phyloP scores from a whole-genome alignment of 2,113 vertebrate genomes.

The Nyctibius bracteatus region DNA sequence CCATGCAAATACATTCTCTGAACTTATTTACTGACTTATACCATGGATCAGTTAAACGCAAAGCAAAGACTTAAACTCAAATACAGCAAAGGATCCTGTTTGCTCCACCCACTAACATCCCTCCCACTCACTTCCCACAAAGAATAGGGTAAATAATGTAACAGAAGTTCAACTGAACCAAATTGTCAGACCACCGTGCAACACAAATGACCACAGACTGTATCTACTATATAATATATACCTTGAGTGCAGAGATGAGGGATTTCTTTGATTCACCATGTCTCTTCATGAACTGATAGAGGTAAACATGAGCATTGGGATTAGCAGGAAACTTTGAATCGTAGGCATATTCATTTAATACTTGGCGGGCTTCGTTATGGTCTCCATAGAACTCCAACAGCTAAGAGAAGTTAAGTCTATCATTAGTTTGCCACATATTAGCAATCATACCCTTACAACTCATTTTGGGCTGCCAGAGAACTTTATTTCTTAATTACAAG shows the following conservation, averaged over 20 bases:
- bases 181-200: accelerated
- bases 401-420: slow-evolving; percentile 61
- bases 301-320: slow-evolving; percentile 89
- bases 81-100: not conserved
- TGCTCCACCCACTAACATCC: not conserved
- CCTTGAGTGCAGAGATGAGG: slow-evolving; percentile 81
- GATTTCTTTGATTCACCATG: slow-evolving; percentile 67
- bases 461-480: not conserved
- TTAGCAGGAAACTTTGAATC: slow-evolving; percentile 85
- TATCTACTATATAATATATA: slow-evolving; percentile 13
- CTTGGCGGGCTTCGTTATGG: slow-evolving; percentile 68
- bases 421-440: not conserved
- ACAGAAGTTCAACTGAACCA: not conserved
- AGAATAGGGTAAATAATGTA: not conserved
- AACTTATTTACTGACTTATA: not conserved
- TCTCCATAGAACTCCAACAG: slow-evolving; percentile 88
- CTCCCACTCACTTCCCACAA: not conserved
- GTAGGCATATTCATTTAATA: slow-evolving; percentile 86
- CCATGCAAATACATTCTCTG: accelerated
- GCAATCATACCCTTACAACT: not conserved
- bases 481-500: not conserved
- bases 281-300: slow-evolving; percentile 84
- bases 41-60: not conserved
- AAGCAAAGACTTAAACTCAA: not conserved
- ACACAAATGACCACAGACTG: not conserved